Conservation (phyloP, 1,140 invertebrate species). For the Ctenoplectra terminalis region DNA sequence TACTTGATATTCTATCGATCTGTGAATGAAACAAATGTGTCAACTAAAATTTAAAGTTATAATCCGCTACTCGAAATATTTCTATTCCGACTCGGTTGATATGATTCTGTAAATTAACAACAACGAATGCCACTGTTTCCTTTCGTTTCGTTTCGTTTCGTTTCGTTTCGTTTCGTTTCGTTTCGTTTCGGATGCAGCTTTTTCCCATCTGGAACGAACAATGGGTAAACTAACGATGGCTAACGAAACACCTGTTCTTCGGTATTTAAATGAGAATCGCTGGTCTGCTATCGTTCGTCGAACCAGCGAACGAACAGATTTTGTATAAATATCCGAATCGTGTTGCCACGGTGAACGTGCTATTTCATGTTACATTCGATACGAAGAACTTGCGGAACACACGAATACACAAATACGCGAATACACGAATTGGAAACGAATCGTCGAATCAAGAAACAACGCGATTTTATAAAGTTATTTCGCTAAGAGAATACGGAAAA, state of each 20-base stretch:
- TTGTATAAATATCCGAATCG: neutral
- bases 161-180: no score
- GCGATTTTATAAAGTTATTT: neutral
- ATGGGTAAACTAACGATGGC: neutral
- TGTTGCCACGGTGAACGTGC: neutral
- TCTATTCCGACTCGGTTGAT: neutral
- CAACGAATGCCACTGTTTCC: neutral
- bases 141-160: conserved; percentile 19
- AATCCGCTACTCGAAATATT: neutral
- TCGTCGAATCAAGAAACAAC: neutral
- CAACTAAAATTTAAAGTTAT: neutral
- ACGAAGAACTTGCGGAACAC: neutral
- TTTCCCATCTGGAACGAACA: neutral
- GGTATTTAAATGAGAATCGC: conserved; percentile 21
- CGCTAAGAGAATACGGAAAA: neutral
- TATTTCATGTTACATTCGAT: neutral
- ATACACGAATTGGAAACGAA: neutral
- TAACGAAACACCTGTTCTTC: conserved; percentile 21
- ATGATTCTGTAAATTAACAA: conserved; percentile 35
- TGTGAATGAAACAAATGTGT: neutral
- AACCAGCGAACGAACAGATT: neutral
- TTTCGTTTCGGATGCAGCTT: no score
- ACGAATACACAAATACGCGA: no score
- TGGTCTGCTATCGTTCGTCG: neutral
- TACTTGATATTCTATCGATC: no score